Evolutionary conservation across 2,797 vertebrate species (phyloP), one percentile per base, ranked within the genome.

Genomic region (Pangasius djambal): DNA sequence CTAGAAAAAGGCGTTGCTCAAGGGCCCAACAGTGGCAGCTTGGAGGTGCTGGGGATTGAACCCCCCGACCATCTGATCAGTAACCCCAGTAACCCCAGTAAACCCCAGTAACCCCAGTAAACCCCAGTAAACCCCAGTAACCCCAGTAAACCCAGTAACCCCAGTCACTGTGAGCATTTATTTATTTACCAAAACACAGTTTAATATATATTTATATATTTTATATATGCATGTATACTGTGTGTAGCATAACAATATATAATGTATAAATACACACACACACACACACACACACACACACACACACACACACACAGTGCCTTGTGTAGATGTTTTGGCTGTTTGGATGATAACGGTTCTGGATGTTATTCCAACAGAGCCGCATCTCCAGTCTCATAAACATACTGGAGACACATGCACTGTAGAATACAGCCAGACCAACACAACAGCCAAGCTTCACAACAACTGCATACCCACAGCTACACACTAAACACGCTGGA

Each of bases 381-480:
- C 91, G 97, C 95, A 95, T 97, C 98, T 97, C 98, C 98, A 98
- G 98, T 97, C 95, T 94, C 96, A 90, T 96, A 98, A 94, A 96
- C 96, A 97, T 96, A 98, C 98, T 99, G 98, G 98, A 99, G 98
- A 99, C 98, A 99, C 98, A 98, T 98, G 98, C 98, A 99, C 98
- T 99, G 98, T 99, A 99, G 98, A 99, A 97, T 98, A 90, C 91
- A 92, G 87, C 90, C 86, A 89, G 89, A 86, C 90, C 87, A 77
- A 74, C 44, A 78, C 52, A 37, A 82, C 55, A 82, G 79, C 79
- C 79, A 37, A 13, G 8, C 55, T 40, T 61, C 79, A 82, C 55
- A 82, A 37, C 75, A 7, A 12, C 75, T 78, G 10, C 3, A 78
- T 28, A 59, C 57, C 16, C 1, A 34, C 48, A 16, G 6, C 10